Conservation (phyloP, 2,888 invertebrate genomes). For the Beris chalybata region DNA sequence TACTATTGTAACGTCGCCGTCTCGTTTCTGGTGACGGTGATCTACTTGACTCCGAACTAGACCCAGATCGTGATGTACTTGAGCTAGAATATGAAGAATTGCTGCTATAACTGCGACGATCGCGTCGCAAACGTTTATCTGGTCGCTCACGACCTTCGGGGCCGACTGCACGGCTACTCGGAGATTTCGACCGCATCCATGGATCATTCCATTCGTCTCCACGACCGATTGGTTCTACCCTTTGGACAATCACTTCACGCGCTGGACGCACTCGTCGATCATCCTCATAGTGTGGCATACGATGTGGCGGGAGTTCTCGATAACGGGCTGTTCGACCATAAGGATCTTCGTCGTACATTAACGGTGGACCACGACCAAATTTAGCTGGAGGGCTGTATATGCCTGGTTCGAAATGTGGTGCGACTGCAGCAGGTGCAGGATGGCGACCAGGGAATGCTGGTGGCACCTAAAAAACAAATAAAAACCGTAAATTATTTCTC, state of each 20-base stretch:
- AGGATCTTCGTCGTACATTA: constrained; percentile 54
- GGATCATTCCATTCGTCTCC: constrained; percentile 95
- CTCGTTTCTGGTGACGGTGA: constrained; percentile 50
- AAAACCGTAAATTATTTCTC: constrained; percentile 8
- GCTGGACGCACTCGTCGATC: constrained; percentile 65
- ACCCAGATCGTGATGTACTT: constrained; percentile 73
- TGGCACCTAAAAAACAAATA: constrained; percentile 31
- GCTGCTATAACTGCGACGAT: constrained; percentile 54
- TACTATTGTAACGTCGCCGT: constrained; percentile 49
- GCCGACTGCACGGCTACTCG: constrained; percentile 55
- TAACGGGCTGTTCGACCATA: constrained; percentile 58
- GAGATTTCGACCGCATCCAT: constrained; percentile 82
- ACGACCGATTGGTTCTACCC: constrained; percentile 61
- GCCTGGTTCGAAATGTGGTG: constrained; percentile 42
- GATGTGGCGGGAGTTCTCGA: constrained; percentile 60
- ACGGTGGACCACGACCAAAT: constrained; percentile 45
- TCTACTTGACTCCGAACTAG: constrained; percentile 62
- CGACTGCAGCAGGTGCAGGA: constrained; percentile 42
- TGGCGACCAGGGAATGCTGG: constrained; percentile 41
- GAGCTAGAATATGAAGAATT: constrained; percentile 55
- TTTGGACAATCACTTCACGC: constrained; percentile 76
- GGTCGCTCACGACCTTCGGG: constrained; percentile 55
- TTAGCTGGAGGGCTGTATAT: constrained; percentile 54
- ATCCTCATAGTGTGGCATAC: constrained; percentile 63
- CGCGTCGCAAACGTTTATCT: constrained; percentile 46